phyloP scores from a whole-genome alignment of 92 coral and sea anemone species.

The Zoanthus gigantus region DNA sequence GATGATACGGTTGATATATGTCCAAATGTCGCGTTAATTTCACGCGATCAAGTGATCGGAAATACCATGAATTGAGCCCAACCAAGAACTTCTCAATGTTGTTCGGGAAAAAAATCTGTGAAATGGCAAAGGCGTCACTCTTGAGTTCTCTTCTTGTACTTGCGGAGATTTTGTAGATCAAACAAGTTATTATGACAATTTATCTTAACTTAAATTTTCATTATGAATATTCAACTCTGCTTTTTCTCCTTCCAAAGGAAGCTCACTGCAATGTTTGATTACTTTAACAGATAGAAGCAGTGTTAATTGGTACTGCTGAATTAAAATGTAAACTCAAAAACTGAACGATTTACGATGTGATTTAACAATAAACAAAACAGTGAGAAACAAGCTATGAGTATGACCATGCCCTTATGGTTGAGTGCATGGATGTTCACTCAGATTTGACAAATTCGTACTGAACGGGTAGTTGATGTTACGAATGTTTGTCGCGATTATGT shows the following conservation, averaged over 20 bases:
- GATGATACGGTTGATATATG: conserved; percentile 28
- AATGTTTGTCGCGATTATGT: too few species aligned
- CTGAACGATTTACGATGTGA: neutral
- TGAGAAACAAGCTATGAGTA: neutral
- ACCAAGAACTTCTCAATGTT: neutral
- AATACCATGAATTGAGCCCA: conserved; percentile 30
- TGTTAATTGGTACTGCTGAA: neutral
- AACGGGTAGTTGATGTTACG: neutral
- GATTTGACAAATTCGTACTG: conserved; percentile 1
- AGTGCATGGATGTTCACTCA: conserved; percentile 1
- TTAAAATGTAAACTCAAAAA: neutral
- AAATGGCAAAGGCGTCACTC: neutral
- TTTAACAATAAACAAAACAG: neutral
- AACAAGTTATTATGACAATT: neutral
- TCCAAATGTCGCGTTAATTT: conserved; percentile 13
- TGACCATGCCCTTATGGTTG: conserved; percentile 11
- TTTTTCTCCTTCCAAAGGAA: neutral
- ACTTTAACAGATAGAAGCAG: neutral
- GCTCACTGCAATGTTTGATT: neutral
- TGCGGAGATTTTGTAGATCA: neutral
- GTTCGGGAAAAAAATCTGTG: neutral
- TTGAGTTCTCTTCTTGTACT: neutral
- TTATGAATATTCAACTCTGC: neutral
- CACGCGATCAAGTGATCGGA: conserved; percentile 59
- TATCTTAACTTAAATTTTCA: neutral